Conservation (phyloP, 2,888 invertebrate genomes). For the Hyposoter dolosus region DNA sequence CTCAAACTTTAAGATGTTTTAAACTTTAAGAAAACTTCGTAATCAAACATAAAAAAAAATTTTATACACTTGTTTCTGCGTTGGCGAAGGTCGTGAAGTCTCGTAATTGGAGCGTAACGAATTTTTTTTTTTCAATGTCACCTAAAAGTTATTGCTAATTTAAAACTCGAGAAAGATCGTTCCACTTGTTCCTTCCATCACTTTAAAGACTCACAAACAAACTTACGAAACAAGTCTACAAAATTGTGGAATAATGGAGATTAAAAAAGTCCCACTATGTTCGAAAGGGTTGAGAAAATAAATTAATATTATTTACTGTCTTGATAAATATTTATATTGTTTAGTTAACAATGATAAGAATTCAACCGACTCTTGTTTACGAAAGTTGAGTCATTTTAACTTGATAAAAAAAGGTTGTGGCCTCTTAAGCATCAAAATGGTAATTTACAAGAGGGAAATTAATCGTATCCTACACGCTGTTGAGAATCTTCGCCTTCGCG, state of each 20-base stretch:
- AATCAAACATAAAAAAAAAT: not conserved
- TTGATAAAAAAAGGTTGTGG: not conserved
- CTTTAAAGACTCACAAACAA: not conserved
- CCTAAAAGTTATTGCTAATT: not conserved
- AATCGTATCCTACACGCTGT: not conserved
- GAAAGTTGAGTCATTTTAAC: not conserved
- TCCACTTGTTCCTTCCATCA: not conserved
- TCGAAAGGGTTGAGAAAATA: too few relatives aligned
- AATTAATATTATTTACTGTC: too few relatives aligned
- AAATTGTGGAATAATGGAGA: not conserved
- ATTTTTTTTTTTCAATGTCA: not conserved
- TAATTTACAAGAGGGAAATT: constrained; percentile 21
- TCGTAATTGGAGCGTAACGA: not conserved
- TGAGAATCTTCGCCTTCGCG: not conserved
- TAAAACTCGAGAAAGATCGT: not conserved
- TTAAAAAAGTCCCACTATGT: not conserved
- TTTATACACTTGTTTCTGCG: not conserved
- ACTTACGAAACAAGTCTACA: not conserved
- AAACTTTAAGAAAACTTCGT: not conserved
- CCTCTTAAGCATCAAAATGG: not conserved
- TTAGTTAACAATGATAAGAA: not conserved
- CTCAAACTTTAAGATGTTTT: not conserved
- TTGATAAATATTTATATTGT: not conserved
- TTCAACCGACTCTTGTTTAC: not conserved
- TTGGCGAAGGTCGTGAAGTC: not conserved